Conservation (phyloP, 2,113 vertebrate genomes). For the Melanerpes aurifrons region DNA sequence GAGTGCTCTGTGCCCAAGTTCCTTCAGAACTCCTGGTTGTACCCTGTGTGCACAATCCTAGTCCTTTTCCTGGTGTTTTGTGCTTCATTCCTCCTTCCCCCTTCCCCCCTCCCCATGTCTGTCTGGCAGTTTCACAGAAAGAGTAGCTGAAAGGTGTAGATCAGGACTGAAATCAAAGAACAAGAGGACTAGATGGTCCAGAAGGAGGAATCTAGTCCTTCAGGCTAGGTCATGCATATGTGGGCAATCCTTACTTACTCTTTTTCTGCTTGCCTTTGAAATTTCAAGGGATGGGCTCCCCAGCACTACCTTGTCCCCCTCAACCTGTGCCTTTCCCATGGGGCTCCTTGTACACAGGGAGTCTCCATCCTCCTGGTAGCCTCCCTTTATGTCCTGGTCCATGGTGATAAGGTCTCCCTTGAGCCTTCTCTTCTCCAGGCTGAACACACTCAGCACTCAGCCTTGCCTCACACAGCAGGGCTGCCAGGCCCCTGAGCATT, state of each 20-base stretch:
- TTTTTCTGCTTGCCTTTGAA: background rate
- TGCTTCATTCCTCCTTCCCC: background rate
- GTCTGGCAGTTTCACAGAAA: background rate
- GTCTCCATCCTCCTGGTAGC: too few species aligned
- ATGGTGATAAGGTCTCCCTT: too few species aligned
- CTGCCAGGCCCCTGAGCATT: too few species aligned
- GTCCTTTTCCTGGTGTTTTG: background rate
- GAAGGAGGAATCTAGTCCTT: background rate
- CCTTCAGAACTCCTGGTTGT: background rate
- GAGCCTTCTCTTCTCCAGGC: too few species aligned
- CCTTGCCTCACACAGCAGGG: too few species aligned
- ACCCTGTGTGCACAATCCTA: background rate
- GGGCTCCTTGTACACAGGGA: too few species aligned
- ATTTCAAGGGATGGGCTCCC: background rate
- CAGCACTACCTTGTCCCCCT: too few species aligned
- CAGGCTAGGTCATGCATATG: background rate
- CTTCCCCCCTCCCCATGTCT: background rate
- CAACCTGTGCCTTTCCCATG: too few species aligned
- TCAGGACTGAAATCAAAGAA: constrained; percentile 18
- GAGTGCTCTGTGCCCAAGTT: background rate
- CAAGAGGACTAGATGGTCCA: background rate
- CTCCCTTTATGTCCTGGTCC: too few species aligned
- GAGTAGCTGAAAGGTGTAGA: constrained; percentile 25
- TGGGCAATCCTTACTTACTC: background rate
- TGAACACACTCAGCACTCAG: too few species aligned